Evolutionary conservation across 2,888 invertebrate genomes (phyloP).

Genomic region (Diloba caeruleocephala): DNA sequence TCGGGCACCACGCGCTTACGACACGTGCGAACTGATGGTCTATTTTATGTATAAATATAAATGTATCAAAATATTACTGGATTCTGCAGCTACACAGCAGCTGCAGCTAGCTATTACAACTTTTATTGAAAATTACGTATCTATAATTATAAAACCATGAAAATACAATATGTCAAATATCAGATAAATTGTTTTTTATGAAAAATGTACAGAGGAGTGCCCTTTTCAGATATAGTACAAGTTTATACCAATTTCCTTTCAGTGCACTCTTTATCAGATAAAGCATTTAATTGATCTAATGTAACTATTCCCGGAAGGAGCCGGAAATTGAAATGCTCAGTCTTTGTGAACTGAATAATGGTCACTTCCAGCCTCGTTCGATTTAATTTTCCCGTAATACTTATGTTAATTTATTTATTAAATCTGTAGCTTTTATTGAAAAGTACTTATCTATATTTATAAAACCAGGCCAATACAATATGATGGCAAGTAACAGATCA

Average conservation of each 20-base stretch:
- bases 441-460: too few relatives aligned
- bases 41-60: conserved; percentile 7
- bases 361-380: conserved; percentile 20
- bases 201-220: too few relatives aligned
- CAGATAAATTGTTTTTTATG: too few relatives aligned
- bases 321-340: conserved; percentile 42
- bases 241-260: conserved; percentile 2
- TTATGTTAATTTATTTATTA: conserved; percentile 41
- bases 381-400: conserved; percentile 19
- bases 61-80: conserved; percentile 25
- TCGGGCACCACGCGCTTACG: conserved; percentile 43
- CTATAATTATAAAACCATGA: too few relatives aligned
- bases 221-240: not conserved
- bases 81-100: conserved; percentile 8
- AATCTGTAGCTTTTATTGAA: too few relatives aligned
- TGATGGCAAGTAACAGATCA: too few relatives aligned
- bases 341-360: conserved; percentile 38
- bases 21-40: conserved; percentile 28
- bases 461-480: too few relatives aligned
- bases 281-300: conserved; percentile 27
- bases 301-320: conserved; percentile 19
- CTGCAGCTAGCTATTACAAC: too few relatives aligned
- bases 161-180: too few relatives aligned
- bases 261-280: conserved; percentile 24
- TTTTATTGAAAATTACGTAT: too few relatives aligned